Evolutionary conservation across 2,888 invertebrate genomes (phyloP).

Genomic region (Azorinus chamasolen): DNA sequence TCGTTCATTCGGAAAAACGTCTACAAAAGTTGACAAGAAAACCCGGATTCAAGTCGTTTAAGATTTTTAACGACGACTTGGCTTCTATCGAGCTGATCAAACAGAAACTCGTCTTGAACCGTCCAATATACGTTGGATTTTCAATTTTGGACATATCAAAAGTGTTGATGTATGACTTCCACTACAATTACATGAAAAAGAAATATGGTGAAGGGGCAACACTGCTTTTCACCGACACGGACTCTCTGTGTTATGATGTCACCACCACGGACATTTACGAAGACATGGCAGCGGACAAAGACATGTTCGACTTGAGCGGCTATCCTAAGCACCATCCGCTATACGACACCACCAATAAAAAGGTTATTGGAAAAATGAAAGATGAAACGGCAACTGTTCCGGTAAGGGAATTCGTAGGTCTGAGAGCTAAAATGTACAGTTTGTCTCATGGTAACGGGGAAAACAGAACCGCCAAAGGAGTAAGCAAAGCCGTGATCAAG

Average conservation of each 20-base stretch:
- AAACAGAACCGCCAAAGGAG: too few species aligned
- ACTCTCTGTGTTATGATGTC: constrained; percentile 11
- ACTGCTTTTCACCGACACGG: constrained; percentile 31
- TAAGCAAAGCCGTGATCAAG: too few species aligned
- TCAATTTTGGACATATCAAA: constrained; percentile 16
- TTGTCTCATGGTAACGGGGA: neutral
- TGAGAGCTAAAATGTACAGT: constrained; percentile 4
- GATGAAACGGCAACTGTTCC: neutral
- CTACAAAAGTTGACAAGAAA: constrained; percentile 6
- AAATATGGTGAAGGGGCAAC: constrained; percentile 16
- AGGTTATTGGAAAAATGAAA: too few species aligned
- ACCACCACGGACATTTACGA: constrained; percentile 2
- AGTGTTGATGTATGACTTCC: constrained; percentile 35
- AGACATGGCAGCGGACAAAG: neutral
- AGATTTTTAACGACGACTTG: too few species aligned
- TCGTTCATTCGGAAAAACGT: neutral
- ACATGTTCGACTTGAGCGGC: constrained; percentile 6
- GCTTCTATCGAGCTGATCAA: too few species aligned
- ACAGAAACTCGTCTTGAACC: too few species aligned
- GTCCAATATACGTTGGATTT: neutral
- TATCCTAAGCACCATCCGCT: constrained; percentile 1
- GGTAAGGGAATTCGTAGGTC: constrained; percentile 9
- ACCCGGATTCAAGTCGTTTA: too few species aligned
- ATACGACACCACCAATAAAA: neutral
- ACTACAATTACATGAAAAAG: constrained; percentile 28